Evolutionary conservation across 1,140 invertebrate genomes (phyloP).

Genomic region (Euwallacea similis): DNA sequence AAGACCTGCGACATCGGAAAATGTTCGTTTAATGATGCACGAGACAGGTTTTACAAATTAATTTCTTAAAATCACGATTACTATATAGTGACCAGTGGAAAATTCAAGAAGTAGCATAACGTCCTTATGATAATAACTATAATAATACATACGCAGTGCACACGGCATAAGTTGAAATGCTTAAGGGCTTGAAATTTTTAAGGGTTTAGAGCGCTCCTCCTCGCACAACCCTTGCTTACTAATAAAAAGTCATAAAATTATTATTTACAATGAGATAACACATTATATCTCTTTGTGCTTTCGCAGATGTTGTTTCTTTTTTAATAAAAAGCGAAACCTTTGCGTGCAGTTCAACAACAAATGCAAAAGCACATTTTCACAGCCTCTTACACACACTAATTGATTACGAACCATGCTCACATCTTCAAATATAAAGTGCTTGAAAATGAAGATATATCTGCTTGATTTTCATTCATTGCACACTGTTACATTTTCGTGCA

Average conservation of each 20-base stretch:
- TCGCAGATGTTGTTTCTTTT: not conserved
- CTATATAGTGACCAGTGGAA: too few species aligned
- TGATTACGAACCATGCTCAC: not conserved
- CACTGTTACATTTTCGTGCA: too few species aligned
- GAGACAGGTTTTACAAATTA: too few species aligned
- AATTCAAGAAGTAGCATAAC: too few species aligned
- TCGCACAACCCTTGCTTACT: not conserved
- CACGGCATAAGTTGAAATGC: too few species aligned
- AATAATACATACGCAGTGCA: too few species aligned
- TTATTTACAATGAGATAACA: constrained; percentile 28
- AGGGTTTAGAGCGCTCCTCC: too few species aligned
- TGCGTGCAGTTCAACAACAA: not conserved
- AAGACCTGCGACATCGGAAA: not conserved
- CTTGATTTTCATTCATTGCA: too few species aligned
- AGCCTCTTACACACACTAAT: constrained; percentile 48
- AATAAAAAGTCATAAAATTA: constrained; percentile 36
- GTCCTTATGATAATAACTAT: too few species aligned
- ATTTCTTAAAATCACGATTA: too few species aligned
- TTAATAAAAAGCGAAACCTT: constrained; percentile 6
- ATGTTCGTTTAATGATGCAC: not conserved
- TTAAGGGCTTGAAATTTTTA: too few species aligned
- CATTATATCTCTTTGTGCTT: constrained; percentile 15
- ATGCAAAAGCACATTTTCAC: constrained; percentile 41
- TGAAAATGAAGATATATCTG: not conserved
- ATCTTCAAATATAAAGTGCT: not conserved